Evolutionary conservation across 2,113 vertebrate species (phyloP), one percentile per base, ranked within the genome.

Genomic region (Holacanthus passer): DNA sequence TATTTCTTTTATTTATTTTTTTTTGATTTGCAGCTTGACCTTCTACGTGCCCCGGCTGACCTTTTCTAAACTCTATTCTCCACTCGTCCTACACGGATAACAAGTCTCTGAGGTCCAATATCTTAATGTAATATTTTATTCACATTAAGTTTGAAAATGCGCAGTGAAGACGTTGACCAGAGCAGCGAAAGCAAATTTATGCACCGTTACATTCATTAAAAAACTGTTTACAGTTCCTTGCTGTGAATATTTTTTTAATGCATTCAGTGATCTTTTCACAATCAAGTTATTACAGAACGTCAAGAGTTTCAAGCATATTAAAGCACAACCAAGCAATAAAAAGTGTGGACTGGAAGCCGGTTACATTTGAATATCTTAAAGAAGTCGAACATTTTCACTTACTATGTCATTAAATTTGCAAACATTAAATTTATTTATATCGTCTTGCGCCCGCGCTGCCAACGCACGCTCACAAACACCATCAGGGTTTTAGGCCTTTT

Each of bases 391-490:
- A 56, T 31, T 69, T 70, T 56, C 55, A 82, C 50, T 48, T 29
- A 37, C 27, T 41, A 8, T 75, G 20, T 43, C 16, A 32, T 72
- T 72, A 66, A 41, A 60, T 83, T 65, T 59, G 52, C 59, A 66
- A 77, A 77, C 43, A 66, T 77, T 73, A 45, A 59, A 77, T 5
- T 65, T 19, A 58, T 77, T 37, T 48, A 47, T 81, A 63, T 39
- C 0, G 9, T 64, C 39, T 41, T 41, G 41, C 56, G 37, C 5
- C 7, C 29, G 16, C 22, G 4, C 50, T 66, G 79, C 81, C 67
- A 77, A 77, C 19, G 35, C 66, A n/a, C n/a, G 71, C 32, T 67
- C 52, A 60, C 48, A 77, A 71, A 53, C 47, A 43, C 24, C 31
- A 67, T 59, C 24, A 62, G 24, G 1, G 52, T 45, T 35, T 24